Evolutionary conservation across 2,113 vertebrate species (phyloP).

Genomic region (Rhinoderma darwinii): DNA sequence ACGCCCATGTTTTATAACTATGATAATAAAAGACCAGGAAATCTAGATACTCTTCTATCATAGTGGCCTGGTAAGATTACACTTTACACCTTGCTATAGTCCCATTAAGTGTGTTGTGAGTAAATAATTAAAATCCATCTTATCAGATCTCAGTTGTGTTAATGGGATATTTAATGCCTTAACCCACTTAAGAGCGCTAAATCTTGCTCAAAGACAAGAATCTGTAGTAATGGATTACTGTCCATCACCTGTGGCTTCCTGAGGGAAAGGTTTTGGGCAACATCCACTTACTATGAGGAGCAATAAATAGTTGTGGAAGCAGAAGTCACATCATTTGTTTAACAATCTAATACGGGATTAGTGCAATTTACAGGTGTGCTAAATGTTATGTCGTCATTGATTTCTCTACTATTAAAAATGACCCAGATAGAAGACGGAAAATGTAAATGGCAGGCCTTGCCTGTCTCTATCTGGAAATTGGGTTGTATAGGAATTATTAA

Average conservation of each 20-base stretch:
- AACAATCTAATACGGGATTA: background rate
- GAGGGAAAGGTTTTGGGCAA: background rate
- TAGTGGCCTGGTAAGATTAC: background rate
- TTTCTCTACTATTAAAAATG: background rate
- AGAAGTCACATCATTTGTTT: background rate
- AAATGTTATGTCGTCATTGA: background rate
- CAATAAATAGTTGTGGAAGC: conserved; percentile 18
- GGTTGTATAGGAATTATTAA: no score
- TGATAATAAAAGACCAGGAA: background rate
- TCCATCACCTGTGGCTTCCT: conserved; percentile 13
- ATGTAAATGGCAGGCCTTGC: no score
- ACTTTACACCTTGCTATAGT: background rate
- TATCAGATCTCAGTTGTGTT: conserved; percentile 28
- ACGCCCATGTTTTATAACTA: background rate
- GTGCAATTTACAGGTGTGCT: background rate
- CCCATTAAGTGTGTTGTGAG: background rate
- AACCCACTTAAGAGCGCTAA: conserved; percentile 33
- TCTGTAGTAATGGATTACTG: conserved; percentile 25
- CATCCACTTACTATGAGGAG: background rate
- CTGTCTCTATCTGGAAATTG: background rate
- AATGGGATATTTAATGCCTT: conserved; percentile 32
- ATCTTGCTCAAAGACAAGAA: conserved; percentile 12
- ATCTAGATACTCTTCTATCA: background rate
- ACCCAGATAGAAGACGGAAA: background rate
- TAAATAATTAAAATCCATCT: conserved; percentile 31